Evolutionary conservation across 1,140 invertebrate species (phyloP), one percentile per base, ranked within the genome.

Genomic region (Ips nitidus): DNA sequence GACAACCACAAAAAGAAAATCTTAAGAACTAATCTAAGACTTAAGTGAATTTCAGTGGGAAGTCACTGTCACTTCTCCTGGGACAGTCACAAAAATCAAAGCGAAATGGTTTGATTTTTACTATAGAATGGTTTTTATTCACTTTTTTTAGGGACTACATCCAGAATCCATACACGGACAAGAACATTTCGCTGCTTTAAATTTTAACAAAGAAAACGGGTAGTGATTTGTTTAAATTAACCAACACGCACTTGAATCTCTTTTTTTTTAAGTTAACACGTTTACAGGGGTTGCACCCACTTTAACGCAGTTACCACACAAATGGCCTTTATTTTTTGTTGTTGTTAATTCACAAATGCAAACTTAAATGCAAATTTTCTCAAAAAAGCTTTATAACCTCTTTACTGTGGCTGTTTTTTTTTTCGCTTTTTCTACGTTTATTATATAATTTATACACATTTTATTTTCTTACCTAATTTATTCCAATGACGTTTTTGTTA

Each of bases 181-280:
- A 84, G 77, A 86, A 86, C 78, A 82, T 86, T 80, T 80, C 84
- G 75, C 84, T 86, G 83, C 80, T 86, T 78, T 86, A 80, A 84
- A 62, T 40, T 6, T 50, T 50, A 50, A 6, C 45, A 50, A 66
- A 56, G n/a, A 66, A 53, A 41, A 55, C 40, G 38, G 39, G 39
- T 41, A 38, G 4, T 38, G 42, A 37, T 62, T 47, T 3, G 50
- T 62, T 62, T 45, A 47, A 6, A 47, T 47, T 6, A 6, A 47
- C n/a, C n/a, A n/a, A 47, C 45, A 47, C n/a, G n/a, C 45, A 6
- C n/a, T 47, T 4, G n/a, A 47, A 47, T n/a, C 45, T 47, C n/a
- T 47, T 1, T 47, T 5, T 47, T 22, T 22, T 22, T 0, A 22
- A 22, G 22, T 22, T 22, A 22, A 22, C 22, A 22, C 22, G 22